Conservation (phyloP, 2,888 invertebrate genomes). For the Tenthredo livida region DNA sequence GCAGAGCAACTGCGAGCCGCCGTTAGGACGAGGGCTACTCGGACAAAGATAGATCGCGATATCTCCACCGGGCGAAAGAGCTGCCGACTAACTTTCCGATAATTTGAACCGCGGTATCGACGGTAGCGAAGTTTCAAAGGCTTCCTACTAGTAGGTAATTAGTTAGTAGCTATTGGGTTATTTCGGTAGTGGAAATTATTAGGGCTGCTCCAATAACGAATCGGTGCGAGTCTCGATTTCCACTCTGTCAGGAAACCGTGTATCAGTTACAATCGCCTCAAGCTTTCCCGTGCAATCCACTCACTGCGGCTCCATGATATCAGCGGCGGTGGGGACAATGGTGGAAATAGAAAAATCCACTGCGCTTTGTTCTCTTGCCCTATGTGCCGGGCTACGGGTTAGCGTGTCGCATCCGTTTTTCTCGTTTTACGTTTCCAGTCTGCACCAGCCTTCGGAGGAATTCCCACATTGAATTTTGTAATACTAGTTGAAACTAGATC, state of each 20-base stretch:
- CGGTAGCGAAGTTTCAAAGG: not conserved
- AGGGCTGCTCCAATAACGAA: not conserved
- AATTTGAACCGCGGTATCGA: not conserved
- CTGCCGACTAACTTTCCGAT: not conserved
- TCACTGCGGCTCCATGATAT: not conserved
- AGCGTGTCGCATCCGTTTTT: slow-evolving; percentile 1
- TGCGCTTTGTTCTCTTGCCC: not conserved
- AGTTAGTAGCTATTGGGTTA: not conserved
- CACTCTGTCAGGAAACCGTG: not conserved
- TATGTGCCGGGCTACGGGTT: not conserved
- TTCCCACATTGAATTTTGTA: not conserved
- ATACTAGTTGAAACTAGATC: not conserved
- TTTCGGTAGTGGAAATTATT: not conserved
- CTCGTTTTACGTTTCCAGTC: not conserved
- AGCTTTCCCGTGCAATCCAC: not conserved
- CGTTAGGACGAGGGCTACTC: not conserved
- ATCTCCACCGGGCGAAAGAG: not conserved
- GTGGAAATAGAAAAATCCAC: not conserved
- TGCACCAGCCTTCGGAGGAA: not conserved
- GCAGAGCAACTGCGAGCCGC: not conserved
- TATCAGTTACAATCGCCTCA: slow-evolving; percentile 1
- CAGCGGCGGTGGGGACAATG: not conserved
- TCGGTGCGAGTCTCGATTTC: not conserved
- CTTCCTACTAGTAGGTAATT: not conserved
- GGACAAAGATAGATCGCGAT: slow-evolving; percentile 13